Percentiles rank a stretch among this genome's conserved stretches.
Conservation (phyloP, 1,140 invertebrate genomes). For the Heliconius himera region DNA sequence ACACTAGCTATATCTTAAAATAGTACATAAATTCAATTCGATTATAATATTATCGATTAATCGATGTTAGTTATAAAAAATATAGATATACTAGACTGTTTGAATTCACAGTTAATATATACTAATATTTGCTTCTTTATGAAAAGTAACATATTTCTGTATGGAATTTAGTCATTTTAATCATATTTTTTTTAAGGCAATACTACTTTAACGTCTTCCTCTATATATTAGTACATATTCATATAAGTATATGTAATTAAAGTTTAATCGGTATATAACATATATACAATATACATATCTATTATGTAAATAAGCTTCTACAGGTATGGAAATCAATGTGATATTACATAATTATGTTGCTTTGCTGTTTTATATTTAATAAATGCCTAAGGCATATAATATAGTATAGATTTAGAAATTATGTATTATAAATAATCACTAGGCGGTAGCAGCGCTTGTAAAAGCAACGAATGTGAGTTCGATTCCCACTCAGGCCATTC, state of each 20-base stretch:
- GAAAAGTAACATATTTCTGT: not conserved
- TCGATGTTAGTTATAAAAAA: not conserved
- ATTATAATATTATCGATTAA: not conserved
- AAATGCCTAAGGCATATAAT: not conserved
- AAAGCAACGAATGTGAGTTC: no score
- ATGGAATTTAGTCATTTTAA: not conserved
- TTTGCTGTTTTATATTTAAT: not conserved
- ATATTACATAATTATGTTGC: constrained; percentile 4
- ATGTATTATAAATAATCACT: no score
- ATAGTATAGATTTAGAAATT: not conserved
- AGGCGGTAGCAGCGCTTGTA: no score
- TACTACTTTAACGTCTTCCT: not conserved
- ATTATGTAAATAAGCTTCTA: constrained; percentile 1
- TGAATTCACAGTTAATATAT: not conserved
- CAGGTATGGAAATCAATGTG: constrained; percentile 9
- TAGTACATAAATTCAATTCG: no score
- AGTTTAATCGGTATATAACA: not conserved
- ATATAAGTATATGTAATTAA: not conserved
- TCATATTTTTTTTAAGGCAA: not conserved
- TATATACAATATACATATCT: not conserved
- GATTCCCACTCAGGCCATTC: no score
- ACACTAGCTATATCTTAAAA: no score
- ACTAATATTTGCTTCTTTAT: not conserved
- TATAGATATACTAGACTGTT: not conserved
- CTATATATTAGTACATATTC: not conserved